Evolutionary conservation across 2,113 vertebrate genomes (phyloP).

Genomic region (Scomber scombrus): DNA sequence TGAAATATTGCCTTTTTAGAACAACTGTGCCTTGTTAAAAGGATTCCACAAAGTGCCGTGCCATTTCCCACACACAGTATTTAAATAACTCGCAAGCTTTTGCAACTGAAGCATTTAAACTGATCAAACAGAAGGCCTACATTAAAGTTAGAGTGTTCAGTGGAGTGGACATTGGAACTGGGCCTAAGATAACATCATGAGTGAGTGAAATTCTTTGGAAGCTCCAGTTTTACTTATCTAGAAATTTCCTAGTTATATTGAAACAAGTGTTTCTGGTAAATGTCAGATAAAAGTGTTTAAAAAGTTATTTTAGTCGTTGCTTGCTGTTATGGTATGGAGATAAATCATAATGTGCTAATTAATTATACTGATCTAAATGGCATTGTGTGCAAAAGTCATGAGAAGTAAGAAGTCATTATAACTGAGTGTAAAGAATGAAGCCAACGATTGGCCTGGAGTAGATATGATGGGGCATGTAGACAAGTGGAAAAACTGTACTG

Average conservation of each 20-base stretch:
- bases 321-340: neutral
- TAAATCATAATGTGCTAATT: slow-evolving; percentile 7
- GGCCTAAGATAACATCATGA: slow-evolving; percentile 1
- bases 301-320: neutral
- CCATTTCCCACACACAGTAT: too few relatives aligned
- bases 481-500: slow-evolving; percentile 41
- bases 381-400: neutral
- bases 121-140: too few relatives aligned
- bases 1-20: too few relatives aligned
- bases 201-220: slow-evolving; percentile 5
- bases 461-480: slow-evolving; percentile 51
- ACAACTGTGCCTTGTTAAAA: too few relatives aligned
- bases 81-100: neutral
- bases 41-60: neutral
- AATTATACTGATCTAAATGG: slow-evolving; percentile 4
- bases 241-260: neutral
- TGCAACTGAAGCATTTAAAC: neutral
- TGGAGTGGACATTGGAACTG: neutral
- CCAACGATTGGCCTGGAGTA: slow-evolving; percentile 30
- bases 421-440: slow-evolving; percentile 22
- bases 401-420: slow-evolving; percentile 38
- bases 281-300: neutral
- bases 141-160: neutral
- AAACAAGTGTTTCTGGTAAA: neutral
- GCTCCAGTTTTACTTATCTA: neutral